Evolutionary conservation across 2,113 vertebrate species (phyloP).

Genomic region (Myxocyprinus asiaticus): DNA sequence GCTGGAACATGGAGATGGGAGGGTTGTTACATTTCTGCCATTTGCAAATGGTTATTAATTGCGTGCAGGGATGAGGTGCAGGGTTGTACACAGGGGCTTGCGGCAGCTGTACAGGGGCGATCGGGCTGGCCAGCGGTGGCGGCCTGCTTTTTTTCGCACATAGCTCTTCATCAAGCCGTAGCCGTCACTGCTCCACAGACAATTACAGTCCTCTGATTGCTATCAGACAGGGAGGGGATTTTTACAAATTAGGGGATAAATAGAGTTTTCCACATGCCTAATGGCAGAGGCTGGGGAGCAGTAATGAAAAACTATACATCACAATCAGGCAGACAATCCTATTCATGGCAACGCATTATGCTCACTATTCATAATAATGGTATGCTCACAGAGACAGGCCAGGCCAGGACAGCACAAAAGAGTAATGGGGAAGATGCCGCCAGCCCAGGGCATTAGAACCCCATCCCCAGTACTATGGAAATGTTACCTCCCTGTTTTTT

Average conservation of each 20-base stretch:
- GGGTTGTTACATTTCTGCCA: conserved; percentile 86
- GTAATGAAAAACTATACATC: conserved; percentile 99
- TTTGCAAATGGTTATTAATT: conserved; percentile 98
- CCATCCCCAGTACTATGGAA: conserved; percentile 48
- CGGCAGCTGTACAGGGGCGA: conserved; percentile 58
- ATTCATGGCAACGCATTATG: conserved; percentile 95
- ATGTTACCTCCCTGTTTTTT: conserved; percentile 49
- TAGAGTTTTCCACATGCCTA: conserved; percentile 97
- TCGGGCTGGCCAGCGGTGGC: conserved; percentile 72
- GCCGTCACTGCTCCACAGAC: conserved; percentile 89
- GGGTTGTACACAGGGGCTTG: conserved; percentile 67
- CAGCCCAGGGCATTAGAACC: conserved; percentile 44
- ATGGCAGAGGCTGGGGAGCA: conserved; percentile 91
- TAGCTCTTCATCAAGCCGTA: conserved; percentile 98
- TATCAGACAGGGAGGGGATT: conserved; percentile 93
- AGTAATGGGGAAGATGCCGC: conserved; percentile 53
- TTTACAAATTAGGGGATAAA: conserved; percentile 99
- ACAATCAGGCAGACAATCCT: conserved; percentile 98
- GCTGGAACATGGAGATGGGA: not conserved
- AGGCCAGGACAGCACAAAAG: conserved; percentile 29
- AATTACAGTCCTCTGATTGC: conserved; percentile 98
- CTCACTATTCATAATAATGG: conserved; percentile 94
- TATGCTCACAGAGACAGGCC: conserved; percentile 73
- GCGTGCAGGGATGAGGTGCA: conserved; percentile 77
- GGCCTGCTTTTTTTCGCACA: conserved; percentile 77